Evolutionary conservation across 2,888 invertebrate genomes (phyloP).

Genomic region (Creontiades dilutus): DNA sequence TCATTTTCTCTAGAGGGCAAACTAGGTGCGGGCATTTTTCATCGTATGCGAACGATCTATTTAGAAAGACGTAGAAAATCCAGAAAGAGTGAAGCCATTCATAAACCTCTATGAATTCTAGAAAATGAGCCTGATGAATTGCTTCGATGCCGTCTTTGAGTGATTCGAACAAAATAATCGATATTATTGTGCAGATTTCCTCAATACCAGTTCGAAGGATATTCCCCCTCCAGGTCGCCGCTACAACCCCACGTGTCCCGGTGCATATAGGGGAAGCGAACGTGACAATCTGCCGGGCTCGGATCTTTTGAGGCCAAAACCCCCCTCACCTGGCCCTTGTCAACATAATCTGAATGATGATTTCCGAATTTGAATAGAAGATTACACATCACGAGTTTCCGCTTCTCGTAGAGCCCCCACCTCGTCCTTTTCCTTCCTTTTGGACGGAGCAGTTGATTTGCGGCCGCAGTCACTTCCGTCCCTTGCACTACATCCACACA

Average conservation of each 20-base stretch:
- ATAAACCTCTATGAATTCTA: no score
- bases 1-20: no score
- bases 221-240: background rate
- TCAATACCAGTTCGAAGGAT: background rate
- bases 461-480: conserved; percentile 63
- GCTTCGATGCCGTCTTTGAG: no score
- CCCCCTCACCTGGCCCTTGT: conserved; percentile 59
- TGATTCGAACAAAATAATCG: no score
- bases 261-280: conserved; percentile 1
- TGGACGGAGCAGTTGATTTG: conserved; percentile 33
- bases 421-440: conserved; percentile 4
- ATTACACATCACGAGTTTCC: conserved; percentile 64
- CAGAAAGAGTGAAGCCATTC: no score
- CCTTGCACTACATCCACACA: conserved; percentile 35
- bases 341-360: conserved; percentile 71
- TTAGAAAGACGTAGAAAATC: no score
- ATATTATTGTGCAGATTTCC: no score
- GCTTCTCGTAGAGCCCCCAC: conserved; percentile 11
- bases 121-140: no score
- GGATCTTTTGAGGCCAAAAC: conserved; percentile 34
- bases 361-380: conserved; percentile 72
- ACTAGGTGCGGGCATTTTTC: no score
- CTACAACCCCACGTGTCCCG: background rate
- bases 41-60: no score
- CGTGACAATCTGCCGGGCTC: conserved; percentile 62